A percentile compares a stretch with the other conserved stretches of the same genome.
Conservation (phyloP, 1,140 invertebrate genomes). For the Penaeus japonicus region DNA sequence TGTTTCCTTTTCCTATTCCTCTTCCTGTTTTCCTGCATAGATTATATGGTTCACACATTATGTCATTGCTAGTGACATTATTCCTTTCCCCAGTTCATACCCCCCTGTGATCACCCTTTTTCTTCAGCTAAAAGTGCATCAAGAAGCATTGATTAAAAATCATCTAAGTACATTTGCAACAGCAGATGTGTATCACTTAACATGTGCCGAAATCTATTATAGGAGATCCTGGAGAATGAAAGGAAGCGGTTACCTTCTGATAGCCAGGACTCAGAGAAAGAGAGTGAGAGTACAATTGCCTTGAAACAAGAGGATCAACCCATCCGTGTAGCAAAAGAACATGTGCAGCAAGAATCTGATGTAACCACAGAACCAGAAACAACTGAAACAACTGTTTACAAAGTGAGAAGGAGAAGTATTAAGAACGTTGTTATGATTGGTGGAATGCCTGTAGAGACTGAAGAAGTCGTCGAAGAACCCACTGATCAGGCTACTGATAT, state of each 20-base stretch:
- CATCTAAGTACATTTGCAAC: constrained; percentile 19
- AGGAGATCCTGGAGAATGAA: constrained; percentile 54
- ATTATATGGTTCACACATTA: background rate
- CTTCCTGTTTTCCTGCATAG: background rate
- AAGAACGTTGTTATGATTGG: constrained; percentile 40
- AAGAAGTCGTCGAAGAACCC: constrained; percentile 23
- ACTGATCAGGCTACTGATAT: background rate
- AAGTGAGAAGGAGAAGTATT: constrained; percentile 30
- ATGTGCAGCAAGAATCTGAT: background rate
- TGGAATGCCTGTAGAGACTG: constrained; percentile 23
- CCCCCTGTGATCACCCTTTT: background rate
- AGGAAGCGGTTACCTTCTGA: constrained; percentile 8
- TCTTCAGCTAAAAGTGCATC: background rate
- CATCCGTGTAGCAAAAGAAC: background rate
- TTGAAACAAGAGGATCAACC: background rate
- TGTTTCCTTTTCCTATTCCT: constrained; percentile 15
- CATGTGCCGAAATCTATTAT: constrained; percentile 43
- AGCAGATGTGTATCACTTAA: constrained; percentile 36
- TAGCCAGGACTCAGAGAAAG: constrained; percentile 33
- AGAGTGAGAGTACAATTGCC: constrained; percentile 40
- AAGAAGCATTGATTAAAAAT: constrained; percentile 30
- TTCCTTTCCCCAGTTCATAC: constrained; percentile 10
- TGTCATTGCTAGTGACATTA: background rate
- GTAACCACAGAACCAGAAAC: background rate
- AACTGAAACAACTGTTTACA: background rate